These are phyloP conservation scores for Tragopan temminckii DNA, from an alignment of 2,797 vertebrate genomes.

Conservation along the genomic window DNA sequence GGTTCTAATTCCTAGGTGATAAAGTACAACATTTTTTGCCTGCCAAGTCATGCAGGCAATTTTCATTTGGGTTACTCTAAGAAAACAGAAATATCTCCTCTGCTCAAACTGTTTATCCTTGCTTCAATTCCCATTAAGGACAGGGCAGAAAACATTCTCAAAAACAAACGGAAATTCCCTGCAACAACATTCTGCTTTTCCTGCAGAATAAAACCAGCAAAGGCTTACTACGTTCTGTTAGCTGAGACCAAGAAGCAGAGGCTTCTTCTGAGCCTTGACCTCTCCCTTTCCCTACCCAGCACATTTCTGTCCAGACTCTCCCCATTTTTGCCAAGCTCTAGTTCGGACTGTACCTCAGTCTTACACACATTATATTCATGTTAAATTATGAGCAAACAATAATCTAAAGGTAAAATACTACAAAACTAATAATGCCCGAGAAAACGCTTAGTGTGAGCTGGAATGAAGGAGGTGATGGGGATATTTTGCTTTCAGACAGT, in stretches of 20 bases:
- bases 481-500: not conserved
- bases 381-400: not conserved
- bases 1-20: not conserved
- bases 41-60: not conserved
- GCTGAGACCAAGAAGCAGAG: not conserved
- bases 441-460: not conserved
- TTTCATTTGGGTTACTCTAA: not conserved
- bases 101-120: not conserved
- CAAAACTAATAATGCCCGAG: not conserved
- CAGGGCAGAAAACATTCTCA: not conserved
- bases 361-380: not conserved
- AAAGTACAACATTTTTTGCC: not conserved
- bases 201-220: not conserved
- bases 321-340: not conserved
- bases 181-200: not conserved
- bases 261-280: not conserved
- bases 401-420: not conserved
- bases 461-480: not conserved
- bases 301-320: not conserved
- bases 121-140: not conserved
- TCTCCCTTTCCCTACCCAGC: not conserved
- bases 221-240: not conserved
- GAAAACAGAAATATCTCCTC: not conserved
- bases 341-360: not conserved
- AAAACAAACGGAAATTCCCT: not conserved